phyloP scores from a whole-genome alignment of 1,140 invertebrate genomes.

The Caenorhabditis inopinata region DNA sequence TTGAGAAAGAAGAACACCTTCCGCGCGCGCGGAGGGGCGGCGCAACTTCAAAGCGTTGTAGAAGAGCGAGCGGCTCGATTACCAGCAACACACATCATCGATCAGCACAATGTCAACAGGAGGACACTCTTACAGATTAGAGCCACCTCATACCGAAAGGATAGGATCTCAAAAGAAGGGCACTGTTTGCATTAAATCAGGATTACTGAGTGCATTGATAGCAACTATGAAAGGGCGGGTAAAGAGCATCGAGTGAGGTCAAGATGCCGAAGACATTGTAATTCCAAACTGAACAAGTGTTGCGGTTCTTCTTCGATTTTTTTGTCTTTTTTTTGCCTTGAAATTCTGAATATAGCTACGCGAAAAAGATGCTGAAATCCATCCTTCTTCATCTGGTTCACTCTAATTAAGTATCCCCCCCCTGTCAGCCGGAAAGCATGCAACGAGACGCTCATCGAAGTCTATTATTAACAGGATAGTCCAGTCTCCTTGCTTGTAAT shows the following conservation, averaged over 20 bases:
- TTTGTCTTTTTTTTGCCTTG: background rate
- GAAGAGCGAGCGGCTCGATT: constrained; percentile 8
- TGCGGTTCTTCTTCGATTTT: too few species aligned
- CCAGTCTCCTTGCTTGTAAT: constrained; percentile 5
- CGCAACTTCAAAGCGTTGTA: background rate
- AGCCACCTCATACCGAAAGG: background rate
- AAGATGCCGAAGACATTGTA: too few species aligned
- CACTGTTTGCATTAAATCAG: constrained; percentile 14
- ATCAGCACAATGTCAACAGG: constrained; percentile 29
- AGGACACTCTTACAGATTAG: constrained; percentile 34
- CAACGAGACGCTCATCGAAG: constrained; percentile 3
- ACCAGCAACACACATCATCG: constrained; percentile 21
- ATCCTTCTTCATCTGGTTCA: background rate
- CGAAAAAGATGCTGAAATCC: background rate
- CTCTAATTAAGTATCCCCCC: background rate
- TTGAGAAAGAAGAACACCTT: background rate
- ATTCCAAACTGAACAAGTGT: too few species aligned
- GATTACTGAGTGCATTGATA: constrained; percentile 18
- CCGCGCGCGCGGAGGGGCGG: constrained; percentile 4
- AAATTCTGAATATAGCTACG: background rate
- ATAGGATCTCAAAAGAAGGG: background rate
- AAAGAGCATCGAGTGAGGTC: too few species aligned
- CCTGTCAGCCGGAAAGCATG: background rate
- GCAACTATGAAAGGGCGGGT: background rate
- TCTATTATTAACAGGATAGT: constrained; percentile 34